A percentile compares a stretch with the other conserved stretches of the same genome.
phyloP scores from a whole-genome alignment of 1,140 invertebrate genomes.

The Neotoxoptera formosana region DNA sequence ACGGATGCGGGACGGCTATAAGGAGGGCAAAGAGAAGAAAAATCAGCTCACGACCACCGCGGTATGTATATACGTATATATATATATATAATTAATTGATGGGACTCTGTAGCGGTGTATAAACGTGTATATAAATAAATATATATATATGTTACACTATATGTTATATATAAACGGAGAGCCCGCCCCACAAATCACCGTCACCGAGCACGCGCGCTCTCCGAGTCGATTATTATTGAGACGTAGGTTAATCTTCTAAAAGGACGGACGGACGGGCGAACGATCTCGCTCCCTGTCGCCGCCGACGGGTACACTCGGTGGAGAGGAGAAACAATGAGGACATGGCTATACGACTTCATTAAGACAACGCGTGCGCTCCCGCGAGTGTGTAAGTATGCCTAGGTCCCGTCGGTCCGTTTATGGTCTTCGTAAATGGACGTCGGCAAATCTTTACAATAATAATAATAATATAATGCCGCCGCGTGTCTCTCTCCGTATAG shows the following conservation, averaged over 20 bases:
- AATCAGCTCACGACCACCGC: background rate
- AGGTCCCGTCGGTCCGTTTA: slow-evolving; percentile 21
- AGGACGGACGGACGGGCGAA: background rate
- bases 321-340: slow-evolving; percentile 32
- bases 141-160: background rate
- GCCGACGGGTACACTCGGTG: background rate
- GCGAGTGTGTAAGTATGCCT: background rate
- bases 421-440: slow-evolving; percentile 42
- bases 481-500: background rate
- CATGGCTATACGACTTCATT: slow-evolving; percentile 18
- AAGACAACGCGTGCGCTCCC: background rate
- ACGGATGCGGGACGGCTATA: background rate
- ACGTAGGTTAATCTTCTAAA: slow-evolving; percentile 35
- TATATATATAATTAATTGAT: slow-evolving; percentile 17
- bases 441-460: slow-evolving; percentile 43
- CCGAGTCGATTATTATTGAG: slow-evolving; percentile 40
- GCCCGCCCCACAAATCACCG: slow-evolving; percentile 40
- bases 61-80: background rate
- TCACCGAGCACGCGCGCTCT: background rate
- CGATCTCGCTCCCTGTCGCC: slow-evolving; percentile 9
- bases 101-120: background rate
- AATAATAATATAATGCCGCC: slow-evolving; percentile 3
- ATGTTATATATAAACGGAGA: background rate
- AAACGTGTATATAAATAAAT: background rate
- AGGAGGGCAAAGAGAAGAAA: background rate